Evolutionary conservation across 35 echinoderm and acorn worm species (phyloP).

Genomic region (Apostichopus californicus): DNA sequence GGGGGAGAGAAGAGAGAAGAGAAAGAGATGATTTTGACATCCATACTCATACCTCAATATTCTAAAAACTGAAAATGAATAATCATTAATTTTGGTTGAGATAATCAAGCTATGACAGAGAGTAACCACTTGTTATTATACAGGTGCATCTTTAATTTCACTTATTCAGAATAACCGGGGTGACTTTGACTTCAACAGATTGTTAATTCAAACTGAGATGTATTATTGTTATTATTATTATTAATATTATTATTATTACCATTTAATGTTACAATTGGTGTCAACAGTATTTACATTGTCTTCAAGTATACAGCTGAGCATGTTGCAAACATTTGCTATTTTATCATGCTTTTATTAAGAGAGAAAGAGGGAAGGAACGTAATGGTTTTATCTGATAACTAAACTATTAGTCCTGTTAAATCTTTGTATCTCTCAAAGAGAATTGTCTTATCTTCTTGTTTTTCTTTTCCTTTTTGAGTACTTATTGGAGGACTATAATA

Average conservation of each 20-base stretch:
- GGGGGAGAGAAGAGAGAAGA: too few relatives aligned
- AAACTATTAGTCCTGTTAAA: not conserved
- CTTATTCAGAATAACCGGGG: not conserved
- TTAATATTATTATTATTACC: not conserved
- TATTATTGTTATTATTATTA: slow-evolving; percentile 12
- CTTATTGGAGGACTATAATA: slow-evolving; percentile 7
- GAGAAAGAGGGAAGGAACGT: not conserved
- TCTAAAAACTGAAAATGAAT: too few relatives aligned
- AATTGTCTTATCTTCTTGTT: not conserved
- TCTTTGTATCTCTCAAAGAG: slow-evolving; percentile 7
- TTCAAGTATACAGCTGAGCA: slow-evolving; percentile 21
- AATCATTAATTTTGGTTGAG: too few relatives aligned
- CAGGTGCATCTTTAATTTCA: too few relatives aligned
- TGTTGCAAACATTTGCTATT: not conserved
- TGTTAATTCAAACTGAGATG: not conserved
- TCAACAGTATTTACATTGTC: slow-evolving; percentile 14
- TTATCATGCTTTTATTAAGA: not conserved
- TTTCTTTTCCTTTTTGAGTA: not conserved
- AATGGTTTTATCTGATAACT: not conserved
- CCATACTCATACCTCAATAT: too few relatives aligned
- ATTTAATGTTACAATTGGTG: not conserved
- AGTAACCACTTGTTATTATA: too few relatives aligned
- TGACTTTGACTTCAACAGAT: not conserved
- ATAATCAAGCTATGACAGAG: too few relatives aligned
- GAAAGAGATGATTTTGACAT: too few relatives aligned